Evolutionary conservation across 2,797 vertebrate species (phyloP).

Genomic region (Mormyrus proboscirostris): DNA sequence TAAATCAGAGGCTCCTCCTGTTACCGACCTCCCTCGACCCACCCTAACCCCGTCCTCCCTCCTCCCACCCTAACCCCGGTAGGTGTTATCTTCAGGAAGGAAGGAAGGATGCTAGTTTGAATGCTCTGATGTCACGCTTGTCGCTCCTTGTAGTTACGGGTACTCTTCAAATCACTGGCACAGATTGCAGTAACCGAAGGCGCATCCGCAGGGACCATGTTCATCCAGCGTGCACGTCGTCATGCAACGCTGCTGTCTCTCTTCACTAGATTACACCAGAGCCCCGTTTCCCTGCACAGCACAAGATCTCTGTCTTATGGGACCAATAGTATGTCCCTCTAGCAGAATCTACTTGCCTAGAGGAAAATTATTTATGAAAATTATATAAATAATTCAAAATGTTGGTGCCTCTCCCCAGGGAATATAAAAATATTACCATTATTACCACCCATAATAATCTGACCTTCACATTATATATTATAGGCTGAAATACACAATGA

Average conservation of each 20-base stretch:
- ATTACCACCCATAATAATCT: background rate
- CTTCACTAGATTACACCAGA: background rate
- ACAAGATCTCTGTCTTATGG: background rate
- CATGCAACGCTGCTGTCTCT: background rate
- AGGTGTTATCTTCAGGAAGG: background rate
- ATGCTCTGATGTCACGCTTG: background rate
- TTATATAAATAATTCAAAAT: conserved; percentile 4
- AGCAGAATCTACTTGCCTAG: background rate
- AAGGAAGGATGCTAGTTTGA: background rate
- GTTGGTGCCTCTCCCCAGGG: background rate
- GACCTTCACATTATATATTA: background rate
- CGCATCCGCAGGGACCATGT: background rate
- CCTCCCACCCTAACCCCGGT: background rate
- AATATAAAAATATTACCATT: conserved; percentile 2
- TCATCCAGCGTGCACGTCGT: background rate
- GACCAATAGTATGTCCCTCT: background rate
- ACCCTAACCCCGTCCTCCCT: no score
- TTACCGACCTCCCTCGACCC: background rate
- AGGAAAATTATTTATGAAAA: conserved; percentile 6
- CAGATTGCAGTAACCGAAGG: background rate
- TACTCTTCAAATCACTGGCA: background rate
- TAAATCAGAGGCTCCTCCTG: background rate
- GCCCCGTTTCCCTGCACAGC: background rate
- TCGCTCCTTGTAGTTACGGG: background rate
- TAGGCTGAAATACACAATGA: background rate